These are phyloP conservation scores for Ophion obscuratus DNA, from an alignment of 2,888 invertebrate species.

Conservation along the genomic window DNA sequence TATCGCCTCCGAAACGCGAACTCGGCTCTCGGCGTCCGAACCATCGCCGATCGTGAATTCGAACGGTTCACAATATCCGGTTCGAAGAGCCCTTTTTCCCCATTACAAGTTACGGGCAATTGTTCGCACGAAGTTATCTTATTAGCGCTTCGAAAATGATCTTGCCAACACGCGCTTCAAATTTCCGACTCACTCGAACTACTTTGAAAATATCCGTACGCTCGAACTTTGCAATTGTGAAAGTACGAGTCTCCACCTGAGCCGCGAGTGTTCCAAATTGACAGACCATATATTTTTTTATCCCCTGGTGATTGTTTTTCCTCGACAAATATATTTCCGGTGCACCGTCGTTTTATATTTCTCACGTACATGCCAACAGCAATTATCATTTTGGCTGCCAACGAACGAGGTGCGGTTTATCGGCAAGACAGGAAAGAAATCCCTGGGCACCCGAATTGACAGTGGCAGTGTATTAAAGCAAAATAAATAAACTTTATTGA, in stretches of 20 bases:
- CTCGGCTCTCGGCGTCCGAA: conserved; percentile 27
- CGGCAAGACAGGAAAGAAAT: too few relatives aligned
- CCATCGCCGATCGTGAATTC: conserved; percentile 40
- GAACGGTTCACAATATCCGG: conserved; percentile 49
- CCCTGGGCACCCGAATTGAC: too few relatives aligned
- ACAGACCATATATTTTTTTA: neutral
- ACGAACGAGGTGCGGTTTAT: too few relatives aligned
- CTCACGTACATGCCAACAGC: too few relatives aligned
- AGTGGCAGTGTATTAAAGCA: too few relatives aligned
- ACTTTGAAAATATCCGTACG: conserved; percentile 4
- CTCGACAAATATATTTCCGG: neutral
- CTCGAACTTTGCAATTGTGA: neutral
- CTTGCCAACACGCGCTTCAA: conserved; percentile 9
- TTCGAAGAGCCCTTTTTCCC: conserved; percentile 15
- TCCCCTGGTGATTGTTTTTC: neutral
- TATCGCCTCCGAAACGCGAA: conserved; percentile 45
- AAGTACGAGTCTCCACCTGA: neutral
- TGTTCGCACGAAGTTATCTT: conserved; percentile 17
- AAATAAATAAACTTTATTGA: too few relatives aligned
- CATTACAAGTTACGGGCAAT: conserved; percentile 3
- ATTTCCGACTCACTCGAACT: neutral
- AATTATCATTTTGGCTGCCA: too few relatives aligned
- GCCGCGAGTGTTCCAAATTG: neutral
- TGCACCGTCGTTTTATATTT: neutral
- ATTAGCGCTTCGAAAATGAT: conserved; percentile 7